Conservation (phyloP, 2,797 vertebrate genomes). For the Channa striata region DNA sequence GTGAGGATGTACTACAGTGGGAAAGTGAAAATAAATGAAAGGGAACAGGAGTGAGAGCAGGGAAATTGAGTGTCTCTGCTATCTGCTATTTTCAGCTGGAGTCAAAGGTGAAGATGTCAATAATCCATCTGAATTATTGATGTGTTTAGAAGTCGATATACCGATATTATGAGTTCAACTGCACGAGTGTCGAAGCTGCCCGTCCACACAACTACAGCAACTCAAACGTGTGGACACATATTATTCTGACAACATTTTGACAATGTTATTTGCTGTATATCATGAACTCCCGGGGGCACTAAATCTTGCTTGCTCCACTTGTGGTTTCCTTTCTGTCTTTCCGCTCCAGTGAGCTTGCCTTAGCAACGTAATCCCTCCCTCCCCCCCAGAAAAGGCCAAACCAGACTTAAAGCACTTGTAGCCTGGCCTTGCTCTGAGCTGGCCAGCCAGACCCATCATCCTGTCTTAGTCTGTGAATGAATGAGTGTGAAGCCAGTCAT, state of each 20-base stretch:
- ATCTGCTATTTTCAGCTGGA: not conserved
- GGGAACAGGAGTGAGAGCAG: conserved; percentile 19
- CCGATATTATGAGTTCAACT: not conserved
- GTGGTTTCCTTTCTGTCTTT: conserved; percentile 54
- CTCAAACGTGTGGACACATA: conserved; percentile 25
- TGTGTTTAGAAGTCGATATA: conserved; percentile 36
- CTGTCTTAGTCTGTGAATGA: conserved; percentile 32
- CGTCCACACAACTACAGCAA: conserved; percentile 16
- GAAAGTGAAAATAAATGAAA: conserved; percentile 12
- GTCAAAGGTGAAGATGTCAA: conserved; percentile 18
- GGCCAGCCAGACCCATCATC: conserved; percentile 32
- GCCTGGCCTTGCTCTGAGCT: conserved; percentile 13
- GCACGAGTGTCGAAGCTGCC: not conserved
- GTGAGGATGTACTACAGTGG: not conserved
- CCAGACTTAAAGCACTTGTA: conserved; percentile 46
- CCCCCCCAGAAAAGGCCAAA: conserved; percentile 52
- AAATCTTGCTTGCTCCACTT: conserved; percentile 67
- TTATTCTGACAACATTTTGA: conserved; percentile 57
- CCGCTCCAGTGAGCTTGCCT: conserved; percentile 49
- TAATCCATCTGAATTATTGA: conserved; percentile 19
- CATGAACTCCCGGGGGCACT: conserved; percentile 43
- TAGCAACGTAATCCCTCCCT: conserved; percentile 11
- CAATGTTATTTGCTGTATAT: conserved; percentile 50
- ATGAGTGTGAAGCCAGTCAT: conserved; percentile 39
- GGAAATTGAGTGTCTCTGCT: conserved; percentile 9